phyloP scores from a whole-genome alignment of 2,888 invertebrate genomes.

The Tortrix viridana region DNA sequence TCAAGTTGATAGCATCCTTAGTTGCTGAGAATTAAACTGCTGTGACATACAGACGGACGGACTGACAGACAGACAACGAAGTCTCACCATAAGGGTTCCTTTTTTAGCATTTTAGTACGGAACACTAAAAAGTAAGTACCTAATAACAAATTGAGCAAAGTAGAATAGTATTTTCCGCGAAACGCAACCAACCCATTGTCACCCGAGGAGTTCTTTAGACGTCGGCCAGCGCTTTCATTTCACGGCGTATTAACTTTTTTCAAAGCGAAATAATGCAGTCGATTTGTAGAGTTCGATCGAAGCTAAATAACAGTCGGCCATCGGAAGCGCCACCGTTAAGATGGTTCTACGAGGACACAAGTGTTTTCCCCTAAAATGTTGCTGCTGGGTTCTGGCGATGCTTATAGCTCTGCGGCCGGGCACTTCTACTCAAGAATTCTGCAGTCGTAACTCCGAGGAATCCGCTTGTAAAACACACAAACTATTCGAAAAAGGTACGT shows the following conservation, averaged over 20 bases:
- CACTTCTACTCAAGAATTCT: slow-evolving; percentile 58
- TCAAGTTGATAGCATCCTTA: too few species aligned
- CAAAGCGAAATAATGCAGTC: slow-evolving; percentile 59
- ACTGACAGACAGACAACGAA: too few species aligned
- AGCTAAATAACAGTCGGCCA: slow-evolving; percentile 54
- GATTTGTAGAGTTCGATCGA: slow-evolving; percentile 59
- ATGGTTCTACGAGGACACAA: slow-evolving; percentile 59
- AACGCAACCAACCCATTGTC: slow-evolving; percentile 45
- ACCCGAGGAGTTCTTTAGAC: slow-evolving; percentile 49
- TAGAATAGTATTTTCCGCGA: slow-evolving; percentile 20
- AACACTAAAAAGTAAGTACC: slow-evolving; percentile 12
- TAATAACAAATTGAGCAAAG: neutral
- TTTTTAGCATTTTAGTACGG: too few species aligned
- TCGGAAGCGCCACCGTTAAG: slow-evolving; percentile 56
- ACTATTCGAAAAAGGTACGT: slow-evolving; percentile 54
- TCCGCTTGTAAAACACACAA: slow-evolving; percentile 50
- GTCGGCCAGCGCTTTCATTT: slow-evolving; percentile 67
- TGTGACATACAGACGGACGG: too few species aligned
- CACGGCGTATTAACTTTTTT: slow-evolving; percentile 64
- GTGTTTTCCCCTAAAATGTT: slow-evolving; percentile 58
- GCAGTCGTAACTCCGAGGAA: slow-evolving; percentile 52
- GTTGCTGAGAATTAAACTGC: too few species aligned
- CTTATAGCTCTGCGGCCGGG: slow-evolving; percentile 52
- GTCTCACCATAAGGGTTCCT: too few species aligned
- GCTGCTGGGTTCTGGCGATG: slow-evolving; percentile 58